Evolutionary conservation across 2,797 vertebrate genomes (phyloP).

Genomic region (Zenarchopterus dispar): DNA sequence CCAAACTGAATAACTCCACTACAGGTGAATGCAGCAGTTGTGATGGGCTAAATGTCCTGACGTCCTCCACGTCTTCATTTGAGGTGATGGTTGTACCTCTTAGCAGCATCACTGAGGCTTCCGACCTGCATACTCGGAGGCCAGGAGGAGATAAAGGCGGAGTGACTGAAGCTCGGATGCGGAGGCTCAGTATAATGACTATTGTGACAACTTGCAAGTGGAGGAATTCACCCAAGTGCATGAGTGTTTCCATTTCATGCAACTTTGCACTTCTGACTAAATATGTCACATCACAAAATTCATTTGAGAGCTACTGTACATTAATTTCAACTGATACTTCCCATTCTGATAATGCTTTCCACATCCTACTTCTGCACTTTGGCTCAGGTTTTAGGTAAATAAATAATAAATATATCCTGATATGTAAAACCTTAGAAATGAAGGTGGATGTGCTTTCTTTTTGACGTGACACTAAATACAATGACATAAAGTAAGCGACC

Average conservation of each 20-base stretch:
- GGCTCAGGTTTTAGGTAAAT: too few relatives aligned
- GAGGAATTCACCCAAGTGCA: conserved; percentile 1
- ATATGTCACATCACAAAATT: background rate
- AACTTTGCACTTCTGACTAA: background rate
- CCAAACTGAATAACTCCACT: conserved; percentile 20
- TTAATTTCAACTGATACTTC: background rate
- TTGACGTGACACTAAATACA: background rate
- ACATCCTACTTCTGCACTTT: too few relatives aligned
- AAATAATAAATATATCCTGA: too few relatives aligned
- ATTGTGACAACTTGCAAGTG: background rate
- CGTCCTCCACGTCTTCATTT: conserved; percentile 32
- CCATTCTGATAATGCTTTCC: too few relatives aligned
- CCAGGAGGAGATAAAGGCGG: background rate
- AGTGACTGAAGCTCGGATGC: conserved; percentile 3
- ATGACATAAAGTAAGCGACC: background rate
- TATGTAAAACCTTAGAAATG: too few relatives aligned
- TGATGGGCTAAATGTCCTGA: conserved; percentile 30
- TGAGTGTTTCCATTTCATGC: conserved; percentile 13
- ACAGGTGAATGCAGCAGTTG: conserved; percentile 5
- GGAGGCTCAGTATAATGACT: background rate
- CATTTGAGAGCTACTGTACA: background rate
- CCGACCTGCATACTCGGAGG: conserved; percentile 22
- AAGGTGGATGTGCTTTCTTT: background rate
- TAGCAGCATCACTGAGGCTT: conserved; percentile 19
- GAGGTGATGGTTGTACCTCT: conserved; percentile 30